Conservation (phyloP, 2,888 invertebrate species). For the Diloba caeruleocephala region DNA sequence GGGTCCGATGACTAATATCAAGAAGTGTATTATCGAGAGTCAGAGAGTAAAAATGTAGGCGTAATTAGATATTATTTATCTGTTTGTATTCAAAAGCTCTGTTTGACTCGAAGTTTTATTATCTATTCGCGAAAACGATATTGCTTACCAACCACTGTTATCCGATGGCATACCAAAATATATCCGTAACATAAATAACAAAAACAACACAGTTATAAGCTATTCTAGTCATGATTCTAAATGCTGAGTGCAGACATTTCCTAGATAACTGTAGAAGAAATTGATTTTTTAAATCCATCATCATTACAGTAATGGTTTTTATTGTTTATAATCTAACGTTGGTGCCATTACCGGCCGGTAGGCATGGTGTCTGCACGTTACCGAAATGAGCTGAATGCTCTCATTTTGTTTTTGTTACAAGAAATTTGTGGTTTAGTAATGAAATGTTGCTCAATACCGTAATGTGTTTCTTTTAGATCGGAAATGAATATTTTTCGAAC, state of each 20-base stretch:
- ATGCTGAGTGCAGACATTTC: slow-evolving; percentile 62
- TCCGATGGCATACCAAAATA: slow-evolving; percentile 17
- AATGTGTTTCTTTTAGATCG: slow-evolving; percentile 67
- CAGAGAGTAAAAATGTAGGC: slow-evolving; percentile 1
- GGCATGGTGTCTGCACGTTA: slow-evolving; percentile 79
- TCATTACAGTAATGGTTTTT: slow-evolving; percentile 78
- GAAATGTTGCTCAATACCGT: slow-evolving; percentile 71
- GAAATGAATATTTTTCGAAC: slow-evolving; percentile 75
- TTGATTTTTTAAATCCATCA: slow-evolving; percentile 83
- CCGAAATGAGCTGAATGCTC: slow-evolving; percentile 71
- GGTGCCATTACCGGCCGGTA: slow-evolving; percentile 73
- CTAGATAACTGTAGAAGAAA: slow-evolving; percentile 78
- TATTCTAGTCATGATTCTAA: slow-evolving; percentile 60
- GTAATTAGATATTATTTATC: slow-evolving; percentile 1
- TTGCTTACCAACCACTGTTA: slow-evolving; percentile 13
- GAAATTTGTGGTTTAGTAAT: slow-evolving; percentile 72
- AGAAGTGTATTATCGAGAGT: slow-evolving; percentile 29
- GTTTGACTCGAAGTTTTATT: slow-evolving; percentile 16
- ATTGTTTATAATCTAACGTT: slow-evolving; percentile 79
- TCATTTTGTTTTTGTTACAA: slow-evolving; percentile 76
- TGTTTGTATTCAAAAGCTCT: slow-evolving; percentile 12
- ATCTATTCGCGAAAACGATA: slow-evolving; percentile 28
- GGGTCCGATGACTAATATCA: slow-evolving; percentile 31
- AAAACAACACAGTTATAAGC: slow-evolving; percentile 24
- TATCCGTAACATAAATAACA: slow-evolving; percentile 23